Conservation (phyloP, 2,888 invertebrate genomes). For the Sarcophaga rosellei region DNA sequence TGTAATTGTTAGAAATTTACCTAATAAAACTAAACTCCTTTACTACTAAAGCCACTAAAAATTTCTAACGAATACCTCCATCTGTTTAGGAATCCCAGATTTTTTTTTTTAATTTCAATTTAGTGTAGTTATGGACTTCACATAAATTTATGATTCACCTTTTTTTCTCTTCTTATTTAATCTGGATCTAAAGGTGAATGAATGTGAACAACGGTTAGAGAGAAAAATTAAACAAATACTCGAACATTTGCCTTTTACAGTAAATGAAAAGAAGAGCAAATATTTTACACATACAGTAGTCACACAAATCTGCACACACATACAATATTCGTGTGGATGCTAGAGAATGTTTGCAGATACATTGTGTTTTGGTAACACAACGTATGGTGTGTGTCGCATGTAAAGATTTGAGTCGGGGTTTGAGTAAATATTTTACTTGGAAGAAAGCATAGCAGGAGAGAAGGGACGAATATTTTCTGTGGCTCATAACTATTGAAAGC, state of each 20-base stretch:
- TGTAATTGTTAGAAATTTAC: too few relatives aligned
- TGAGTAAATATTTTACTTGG: not conserved
- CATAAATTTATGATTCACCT: not conserved
- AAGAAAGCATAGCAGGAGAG: too few relatives aligned
- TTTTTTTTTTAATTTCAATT: not conserved
- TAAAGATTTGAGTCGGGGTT: not conserved
- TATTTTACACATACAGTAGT: not conserved
- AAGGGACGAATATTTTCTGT: not conserved
- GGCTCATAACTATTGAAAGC: not conserved
- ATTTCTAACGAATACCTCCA: too few relatives aligned
- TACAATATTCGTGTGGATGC: not conserved
- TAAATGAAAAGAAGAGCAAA: conserved; percentile 1
- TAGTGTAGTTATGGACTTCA: not conserved
- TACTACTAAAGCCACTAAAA: too few relatives aligned
- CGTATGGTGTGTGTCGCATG: not conserved
- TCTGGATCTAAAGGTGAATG: conserved; percentile 46
- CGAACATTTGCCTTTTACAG: conserved; percentile 47
- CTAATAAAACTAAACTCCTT: too few relatives aligned
- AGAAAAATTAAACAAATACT: conserved; percentile 1
- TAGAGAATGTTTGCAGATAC: not conserved
- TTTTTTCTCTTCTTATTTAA: conserved; percentile 3
- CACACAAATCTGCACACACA: not conserved
- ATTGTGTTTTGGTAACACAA: not conserved
- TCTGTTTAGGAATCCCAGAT: too few relatives aligned
- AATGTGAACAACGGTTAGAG: conserved; percentile 24